phyloP scores from a whole-genome alignment of 2,113 vertebrate species.

The Planiliza haematocheilus region DNA sequence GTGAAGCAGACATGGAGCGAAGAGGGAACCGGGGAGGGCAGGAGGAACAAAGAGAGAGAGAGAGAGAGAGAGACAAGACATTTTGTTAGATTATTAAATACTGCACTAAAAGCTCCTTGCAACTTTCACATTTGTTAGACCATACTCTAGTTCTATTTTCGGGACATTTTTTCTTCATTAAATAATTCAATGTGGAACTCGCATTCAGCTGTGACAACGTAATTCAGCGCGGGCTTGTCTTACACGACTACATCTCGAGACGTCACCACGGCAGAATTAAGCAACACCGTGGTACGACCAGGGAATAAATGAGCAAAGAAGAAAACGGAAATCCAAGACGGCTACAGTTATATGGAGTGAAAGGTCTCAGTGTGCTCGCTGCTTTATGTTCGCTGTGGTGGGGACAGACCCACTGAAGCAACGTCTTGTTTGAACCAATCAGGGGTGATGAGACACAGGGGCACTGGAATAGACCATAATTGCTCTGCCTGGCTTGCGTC shows the following conservation, averaged over 20 bases:
- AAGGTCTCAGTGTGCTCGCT: constrained; percentile 26
- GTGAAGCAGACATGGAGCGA: not conserved
- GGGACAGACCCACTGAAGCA: constrained; percentile 60
- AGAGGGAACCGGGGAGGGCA: constrained; percentile 21
- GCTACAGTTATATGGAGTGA: constrained; percentile 22
- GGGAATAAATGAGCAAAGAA: constrained; percentile 14
- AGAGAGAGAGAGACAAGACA: constrained; percentile 43
- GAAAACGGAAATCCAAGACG: constrained; percentile 36
- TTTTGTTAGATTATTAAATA: constrained; percentile 67
- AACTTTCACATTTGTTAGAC: constrained; percentile 30
- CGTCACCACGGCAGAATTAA: constrained; percentile 32
- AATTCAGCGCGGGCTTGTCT: constrained; percentile 28
- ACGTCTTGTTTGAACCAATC: constrained; percentile 72
- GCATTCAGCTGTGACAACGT: constrained; percentile 15
- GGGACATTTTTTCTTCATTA: constrained; percentile 21
- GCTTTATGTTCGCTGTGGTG: constrained; percentile 54
- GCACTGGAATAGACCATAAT: constrained; percentile 60
- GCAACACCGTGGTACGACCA: constrained; percentile 5
- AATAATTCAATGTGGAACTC: constrained; percentile 26
- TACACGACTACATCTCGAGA: constrained; percentile 2
- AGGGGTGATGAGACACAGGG: constrained; percentile 71
- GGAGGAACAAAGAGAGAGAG: constrained; percentile 13
- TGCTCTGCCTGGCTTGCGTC: constrained; percentile 70
- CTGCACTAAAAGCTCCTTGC: constrained; percentile 1
- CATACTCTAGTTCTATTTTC: constrained; percentile 1